A percentile compares a stretch with the other conserved stretches of the same genome.
These are phyloP conservation scores for Murina feae DNA, from an alignment of 2,113 vertebrate species.

Conservation along the genomic window DNA sequence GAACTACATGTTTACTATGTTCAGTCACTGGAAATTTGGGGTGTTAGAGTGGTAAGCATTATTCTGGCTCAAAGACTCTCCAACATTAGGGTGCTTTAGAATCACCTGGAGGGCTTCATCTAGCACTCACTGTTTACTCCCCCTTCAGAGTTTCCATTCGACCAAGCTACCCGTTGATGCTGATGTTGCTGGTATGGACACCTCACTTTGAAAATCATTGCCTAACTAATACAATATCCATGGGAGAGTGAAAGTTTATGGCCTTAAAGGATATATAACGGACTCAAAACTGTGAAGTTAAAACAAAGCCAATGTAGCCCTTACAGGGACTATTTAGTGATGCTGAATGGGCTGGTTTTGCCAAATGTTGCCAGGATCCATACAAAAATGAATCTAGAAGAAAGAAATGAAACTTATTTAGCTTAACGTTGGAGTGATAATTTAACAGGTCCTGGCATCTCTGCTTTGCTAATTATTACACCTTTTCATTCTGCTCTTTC, in stretches of 20 bases:
- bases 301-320: background rate
- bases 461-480: background rate
- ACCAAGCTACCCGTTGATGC: background rate
- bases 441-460: background rate
- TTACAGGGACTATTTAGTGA: background rate
- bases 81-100: background rate
- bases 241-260: background rate
- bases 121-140: background rate
- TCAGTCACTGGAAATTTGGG: background rate
- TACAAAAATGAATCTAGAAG: background rate
- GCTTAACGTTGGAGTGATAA: background rate
- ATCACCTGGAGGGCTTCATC: background rate
- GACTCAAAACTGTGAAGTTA: background rate
- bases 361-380: background rate
- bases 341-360: background rate
- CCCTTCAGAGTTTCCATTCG: background rate
- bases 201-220: background rate
- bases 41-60: background rate
- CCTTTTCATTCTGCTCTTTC: background rate
- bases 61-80: background rate
- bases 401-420: slow-evolving; percentile 8
- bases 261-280: background rate
- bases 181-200: background rate
- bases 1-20: background rate
- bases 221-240: background rate